Evolutionary conservation across 2,113 vertebrate species (phyloP).

Genomic region (Erpornis zantholeuca): DNA sequence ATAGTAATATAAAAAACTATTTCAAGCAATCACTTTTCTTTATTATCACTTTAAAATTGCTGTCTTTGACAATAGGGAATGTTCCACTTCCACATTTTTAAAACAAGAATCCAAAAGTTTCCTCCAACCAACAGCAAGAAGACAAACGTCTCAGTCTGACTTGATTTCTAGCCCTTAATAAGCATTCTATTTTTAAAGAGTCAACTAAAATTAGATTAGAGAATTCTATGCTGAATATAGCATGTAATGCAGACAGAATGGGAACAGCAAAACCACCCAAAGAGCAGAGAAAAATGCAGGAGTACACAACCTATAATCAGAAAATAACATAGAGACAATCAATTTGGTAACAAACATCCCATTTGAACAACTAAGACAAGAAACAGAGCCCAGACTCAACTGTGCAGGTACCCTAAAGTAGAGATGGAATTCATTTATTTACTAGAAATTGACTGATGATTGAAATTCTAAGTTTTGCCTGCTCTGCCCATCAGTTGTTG

Average conservation of each 20-base stretch:
- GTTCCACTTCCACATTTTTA: background rate
- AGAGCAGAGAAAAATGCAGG: background rate
- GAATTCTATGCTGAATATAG: conserved; percentile 5
- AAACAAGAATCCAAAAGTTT: background rate
- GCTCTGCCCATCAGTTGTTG: background rate
- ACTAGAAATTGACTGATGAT: no score
- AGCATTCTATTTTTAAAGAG: background rate
- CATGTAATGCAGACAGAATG: conserved; percentile 14
- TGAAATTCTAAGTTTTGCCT: background rate
- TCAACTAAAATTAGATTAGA: conserved; percentile 16
- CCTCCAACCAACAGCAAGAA: background rate
- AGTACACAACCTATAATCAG: background rate
- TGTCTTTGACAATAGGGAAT: background rate
- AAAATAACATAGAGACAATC: background rate
- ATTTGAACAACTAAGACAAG: background rate
- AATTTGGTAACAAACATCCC: background rate
- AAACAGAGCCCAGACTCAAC: background rate
- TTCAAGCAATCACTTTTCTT: background rate
- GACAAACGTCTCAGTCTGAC: background rate
- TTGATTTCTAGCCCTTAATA: background rate
- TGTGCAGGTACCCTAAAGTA: background rate
- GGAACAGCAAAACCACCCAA: background rate
- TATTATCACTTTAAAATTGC: background rate
- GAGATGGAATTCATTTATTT: background rate
- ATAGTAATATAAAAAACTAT: background rate